Evolutionary conservation across 2,888 invertebrate genomes (phyloP).

Genomic region (Nasonia oneida): DNA sequence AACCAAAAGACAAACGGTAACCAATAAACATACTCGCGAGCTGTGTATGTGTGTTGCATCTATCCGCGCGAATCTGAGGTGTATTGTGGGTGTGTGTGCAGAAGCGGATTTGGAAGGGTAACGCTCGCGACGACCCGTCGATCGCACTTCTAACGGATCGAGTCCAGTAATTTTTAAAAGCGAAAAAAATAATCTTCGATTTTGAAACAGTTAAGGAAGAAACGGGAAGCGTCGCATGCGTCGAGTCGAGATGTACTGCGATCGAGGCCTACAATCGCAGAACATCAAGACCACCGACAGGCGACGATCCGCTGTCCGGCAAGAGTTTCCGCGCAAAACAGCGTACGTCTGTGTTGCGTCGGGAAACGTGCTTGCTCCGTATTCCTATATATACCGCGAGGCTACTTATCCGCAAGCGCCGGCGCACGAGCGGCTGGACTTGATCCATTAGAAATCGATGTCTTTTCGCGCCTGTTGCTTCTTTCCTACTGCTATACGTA

Average conservation of each 20-base stretch:
- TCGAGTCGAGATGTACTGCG: conserved; percentile 73
- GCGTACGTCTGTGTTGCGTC: conserved; percentile 73
- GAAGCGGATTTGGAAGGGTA: conserved; percentile 30
- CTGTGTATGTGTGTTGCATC: conserved; percentile 3
- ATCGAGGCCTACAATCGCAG: conserved; percentile 78
- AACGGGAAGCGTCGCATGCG: conserved; percentile 58
- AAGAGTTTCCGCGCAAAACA: conserved; percentile 61
- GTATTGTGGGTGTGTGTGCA: neutral
- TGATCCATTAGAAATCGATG: conserved; percentile 43
- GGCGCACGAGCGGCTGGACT: neutral
- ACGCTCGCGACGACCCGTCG: conserved; percentile 12
- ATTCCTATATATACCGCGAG: neutral
- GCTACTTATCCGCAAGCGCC: neutral
- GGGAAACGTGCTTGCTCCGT: conserved; percentile 8
- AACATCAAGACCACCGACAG: conserved; percentile 71
- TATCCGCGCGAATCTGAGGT: neutral
- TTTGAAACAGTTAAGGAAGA: neutral
- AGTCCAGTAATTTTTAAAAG: neutral
- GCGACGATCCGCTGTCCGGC: conserved; percentile 63
- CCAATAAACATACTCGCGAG: neutral
- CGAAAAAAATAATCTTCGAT: neutral
- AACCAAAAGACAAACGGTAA: conserved; percentile 1
- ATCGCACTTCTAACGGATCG: conserved; percentile 22
- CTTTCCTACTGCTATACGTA: neutral
- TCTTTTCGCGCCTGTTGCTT: conserved; percentile 21